Conservation (phyloP, 1,140 invertebrate genomes). For the Euborellia annulipes region DNA sequence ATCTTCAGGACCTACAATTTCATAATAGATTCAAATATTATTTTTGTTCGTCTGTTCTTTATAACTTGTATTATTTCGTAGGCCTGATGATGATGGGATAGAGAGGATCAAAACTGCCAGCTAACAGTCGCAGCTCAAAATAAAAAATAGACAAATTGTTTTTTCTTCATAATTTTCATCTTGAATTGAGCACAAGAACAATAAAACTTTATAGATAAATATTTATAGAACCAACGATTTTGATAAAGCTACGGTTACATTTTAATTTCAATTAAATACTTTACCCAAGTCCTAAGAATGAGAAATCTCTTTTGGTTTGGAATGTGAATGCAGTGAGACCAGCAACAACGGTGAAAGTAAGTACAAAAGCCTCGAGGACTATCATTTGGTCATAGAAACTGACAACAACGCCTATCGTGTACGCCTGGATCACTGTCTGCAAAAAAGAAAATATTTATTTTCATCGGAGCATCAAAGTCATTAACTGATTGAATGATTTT, state of each 20-base stretch:
- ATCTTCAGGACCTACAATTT: no score
- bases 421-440: constrained; percentile 55
- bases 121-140: no score
- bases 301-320: constrained; percentile 69
- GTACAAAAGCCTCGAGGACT: constrained; percentile 56
- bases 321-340: constrained; percentile 60
- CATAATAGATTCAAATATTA: no score
- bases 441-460: constrained; percentile 23
- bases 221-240: constrained; percentile 2
- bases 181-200: background rate
- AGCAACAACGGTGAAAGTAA: constrained; percentile 54
- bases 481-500: background rate
- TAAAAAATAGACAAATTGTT: no score
- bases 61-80: no score
- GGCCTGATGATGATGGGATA: no score
- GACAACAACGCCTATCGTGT: constrained; percentile 54
- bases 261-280: background rate
- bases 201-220: no score
- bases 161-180: background rate
- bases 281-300: constrained; percentile 55
- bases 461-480: background rate
- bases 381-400: constrained; percentile 51
- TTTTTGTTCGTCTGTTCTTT: no score
- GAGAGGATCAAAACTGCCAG: no score
- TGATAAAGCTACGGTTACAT: background rate